Percentiles rank a stretch among this genome's conserved stretches.
Evolutionary conservation across 2,113 vertebrate species (phyloP).

Genomic region (Plectropomus leopardus): DNA sequence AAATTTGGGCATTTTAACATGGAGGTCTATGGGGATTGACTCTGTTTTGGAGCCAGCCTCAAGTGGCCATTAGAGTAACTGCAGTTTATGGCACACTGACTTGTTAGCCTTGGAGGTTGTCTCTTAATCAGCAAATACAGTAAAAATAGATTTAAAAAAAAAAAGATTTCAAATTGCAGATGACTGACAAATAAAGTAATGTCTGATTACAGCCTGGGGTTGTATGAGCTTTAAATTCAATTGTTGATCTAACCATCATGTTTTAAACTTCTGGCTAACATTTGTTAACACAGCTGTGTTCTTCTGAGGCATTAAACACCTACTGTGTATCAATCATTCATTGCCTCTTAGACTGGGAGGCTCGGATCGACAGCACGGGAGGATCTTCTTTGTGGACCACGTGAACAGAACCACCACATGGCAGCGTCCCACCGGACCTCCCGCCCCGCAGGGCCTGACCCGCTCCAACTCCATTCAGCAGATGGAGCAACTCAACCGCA

Average conservation of each 20-base stretch:
- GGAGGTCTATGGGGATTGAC: too few relatives aligned
- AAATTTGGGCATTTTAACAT: too few relatives aligned
- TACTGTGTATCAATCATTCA: background rate
- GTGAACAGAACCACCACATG: slow-evolving; percentile 98
- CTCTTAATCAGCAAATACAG: too few relatives aligned
- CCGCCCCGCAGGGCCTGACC: slow-evolving; percentile 95
- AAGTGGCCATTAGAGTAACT: too few relatives aligned
- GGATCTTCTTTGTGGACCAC: slow-evolving; percentile 98
- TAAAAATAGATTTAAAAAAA: background rate
- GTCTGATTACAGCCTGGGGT: background rate
- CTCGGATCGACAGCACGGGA: slow-evolving; percentile 97
- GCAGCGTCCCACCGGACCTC: slow-evolving; percentile 96
- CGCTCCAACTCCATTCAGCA: slow-evolving; percentile 98
- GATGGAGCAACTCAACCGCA: slow-evolving; percentile 99
- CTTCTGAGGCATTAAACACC: slow-evolving; percentile 25
- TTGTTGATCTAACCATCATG: background rate
- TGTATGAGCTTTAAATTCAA: background rate
- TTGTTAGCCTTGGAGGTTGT: too few relatives aligned
- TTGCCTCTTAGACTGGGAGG: slow-evolving; percentile 93
- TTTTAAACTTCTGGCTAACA: background rate
- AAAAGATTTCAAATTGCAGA: background rate
- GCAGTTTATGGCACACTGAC: too few relatives aligned
- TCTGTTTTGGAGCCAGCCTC: too few relatives aligned
- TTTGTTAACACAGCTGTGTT: background rate
- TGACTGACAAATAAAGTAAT: background rate